Conservation (phyloP, 1,140 invertebrate species). For the Bombus soroeensis region DNA sequence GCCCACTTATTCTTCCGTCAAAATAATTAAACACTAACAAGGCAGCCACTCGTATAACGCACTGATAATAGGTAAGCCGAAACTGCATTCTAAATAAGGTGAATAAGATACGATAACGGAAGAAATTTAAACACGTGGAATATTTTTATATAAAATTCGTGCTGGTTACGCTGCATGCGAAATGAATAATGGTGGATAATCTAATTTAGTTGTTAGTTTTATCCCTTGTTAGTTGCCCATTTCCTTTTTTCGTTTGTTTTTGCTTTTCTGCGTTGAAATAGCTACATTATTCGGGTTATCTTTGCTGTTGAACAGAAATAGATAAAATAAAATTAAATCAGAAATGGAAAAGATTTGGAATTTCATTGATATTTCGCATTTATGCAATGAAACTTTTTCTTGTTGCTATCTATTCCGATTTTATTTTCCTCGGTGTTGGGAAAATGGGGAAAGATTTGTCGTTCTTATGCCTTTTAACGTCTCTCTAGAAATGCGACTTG, state of each 20-base stretch:
- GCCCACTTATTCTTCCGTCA: conserved; percentile 55
- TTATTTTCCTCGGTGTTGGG: neutral
- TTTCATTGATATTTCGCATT: neutral
- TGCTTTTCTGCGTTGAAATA: neutral
- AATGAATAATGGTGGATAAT: neutral
- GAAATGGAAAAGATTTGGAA: neutral
- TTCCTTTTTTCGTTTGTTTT: neutral
- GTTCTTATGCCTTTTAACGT: neutral
- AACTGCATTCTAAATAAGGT: neutral
- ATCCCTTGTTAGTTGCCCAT: neutral
- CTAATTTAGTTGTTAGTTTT: neutral
- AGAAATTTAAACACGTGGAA: neutral
- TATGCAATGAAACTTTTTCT: neutral
- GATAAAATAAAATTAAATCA: neutral
- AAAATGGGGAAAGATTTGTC: neutral
- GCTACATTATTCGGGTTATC: neutral
- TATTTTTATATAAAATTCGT: neutral
- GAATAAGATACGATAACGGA: neutral
- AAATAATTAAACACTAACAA: conserved; percentile 61
- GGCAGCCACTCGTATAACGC: conserved; percentile 25
- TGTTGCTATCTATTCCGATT: neutral
- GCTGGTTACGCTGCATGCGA: neutral
- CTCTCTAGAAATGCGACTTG: too few relatives aligned
- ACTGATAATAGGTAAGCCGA: conserved; percentile 27
- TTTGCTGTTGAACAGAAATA: neutral